Percentiles rank a stretch among this genome's conserved stretches.
Evolutionary conservation across 1,140 invertebrate species (phyloP).

Genomic region (Temnothorax curvispinosus): DNA sequence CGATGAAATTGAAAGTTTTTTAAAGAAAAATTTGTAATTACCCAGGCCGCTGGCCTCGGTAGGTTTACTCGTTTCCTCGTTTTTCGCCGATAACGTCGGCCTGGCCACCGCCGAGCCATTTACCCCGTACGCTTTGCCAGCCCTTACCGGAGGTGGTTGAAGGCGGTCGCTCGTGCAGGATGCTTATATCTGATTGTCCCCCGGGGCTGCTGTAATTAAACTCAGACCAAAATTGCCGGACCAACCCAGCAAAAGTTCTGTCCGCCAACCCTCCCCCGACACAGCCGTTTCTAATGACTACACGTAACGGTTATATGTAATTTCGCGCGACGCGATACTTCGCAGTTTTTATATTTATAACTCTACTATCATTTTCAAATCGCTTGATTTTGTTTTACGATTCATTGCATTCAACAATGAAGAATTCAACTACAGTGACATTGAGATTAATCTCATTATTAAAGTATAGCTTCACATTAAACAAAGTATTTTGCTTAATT

Average conservation of each 20-base stretch:
- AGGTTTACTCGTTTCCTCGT: constrained; percentile 63
- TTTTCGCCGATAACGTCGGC: constrained; percentile 71
- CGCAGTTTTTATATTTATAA: constrained; percentile 1
- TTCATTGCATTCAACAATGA: neutral
- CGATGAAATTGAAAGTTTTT: constrained; percentile 79
- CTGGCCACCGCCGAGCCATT: constrained; percentile 62
- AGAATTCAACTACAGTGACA: neutral
- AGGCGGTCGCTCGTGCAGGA: constrained; percentile 70
- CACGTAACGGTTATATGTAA: constrained; percentile 65
- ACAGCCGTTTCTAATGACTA: constrained; percentile 61
- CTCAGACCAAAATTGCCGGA: constrained; percentile 78
- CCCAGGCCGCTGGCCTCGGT: constrained; percentile 45
- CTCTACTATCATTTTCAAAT: neutral
- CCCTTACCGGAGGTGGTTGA: constrained; percentile 70
- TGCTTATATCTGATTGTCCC: constrained; percentile 79
- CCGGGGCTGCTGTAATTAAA: constrained; percentile 78
- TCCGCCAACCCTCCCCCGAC: constrained; percentile 53
- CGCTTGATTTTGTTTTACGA: neutral
- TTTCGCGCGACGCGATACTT: neutral
- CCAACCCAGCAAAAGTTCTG: constrained; percentile 70
- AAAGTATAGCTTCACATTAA: neutral
- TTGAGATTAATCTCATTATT: neutral
- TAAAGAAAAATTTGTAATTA: constrained; percentile 76
- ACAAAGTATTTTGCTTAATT: neutral
- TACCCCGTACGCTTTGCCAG: constrained; percentile 64